Percentiles rank a stretch among this genome's conserved stretches.
These are phyloP conservation scores for Polyommatus iphigenia DNA, from an alignment of 2,888 invertebrate genomes.

Conservation along the genomic window DNA sequence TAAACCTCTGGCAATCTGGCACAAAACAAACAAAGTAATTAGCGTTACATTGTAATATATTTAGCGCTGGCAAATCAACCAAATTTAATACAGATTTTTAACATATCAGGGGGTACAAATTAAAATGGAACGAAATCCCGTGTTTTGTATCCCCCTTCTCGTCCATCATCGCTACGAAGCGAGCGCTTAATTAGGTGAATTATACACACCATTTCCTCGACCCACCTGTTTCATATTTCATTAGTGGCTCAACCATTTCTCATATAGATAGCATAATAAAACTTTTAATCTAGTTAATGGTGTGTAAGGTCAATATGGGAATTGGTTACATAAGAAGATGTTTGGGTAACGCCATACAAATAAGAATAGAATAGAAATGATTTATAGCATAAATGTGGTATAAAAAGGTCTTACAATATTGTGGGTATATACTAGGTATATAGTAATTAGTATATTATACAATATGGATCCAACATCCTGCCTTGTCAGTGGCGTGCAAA, in stretches of 20 bases:
- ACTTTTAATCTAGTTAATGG: constrained; percentile 9
- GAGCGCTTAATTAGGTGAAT: constrained; percentile 48
- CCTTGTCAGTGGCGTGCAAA: no score
- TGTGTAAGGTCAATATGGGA: neutral
- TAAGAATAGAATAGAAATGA: no score
- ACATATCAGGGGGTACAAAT: neutral
- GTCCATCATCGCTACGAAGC: constrained; percentile 41
- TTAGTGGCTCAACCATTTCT: constrained; percentile 41
- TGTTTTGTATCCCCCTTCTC: constrained; percentile 28
- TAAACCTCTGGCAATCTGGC: no score
- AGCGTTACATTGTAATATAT: no score
- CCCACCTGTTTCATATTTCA: constrained; percentile 44
- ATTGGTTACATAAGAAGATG: neutral
- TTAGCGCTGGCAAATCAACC: no score
- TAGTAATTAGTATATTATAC: no score
- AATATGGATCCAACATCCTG: no score
- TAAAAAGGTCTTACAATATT: no score
- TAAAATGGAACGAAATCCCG: constrained; percentile 13
- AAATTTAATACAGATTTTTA: no score
- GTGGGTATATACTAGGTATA: no score
- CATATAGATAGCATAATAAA: constrained; percentile 38
- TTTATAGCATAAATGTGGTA: no score
- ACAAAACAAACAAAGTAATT: no score
- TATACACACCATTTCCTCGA: constrained; percentile 46
- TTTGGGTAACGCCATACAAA: neutral